These are phyloP conservation scores for Parnassius smintheus DNA, from an alignment of 2,888 invertebrate genomes.

Conservation along the genomic window DNA sequence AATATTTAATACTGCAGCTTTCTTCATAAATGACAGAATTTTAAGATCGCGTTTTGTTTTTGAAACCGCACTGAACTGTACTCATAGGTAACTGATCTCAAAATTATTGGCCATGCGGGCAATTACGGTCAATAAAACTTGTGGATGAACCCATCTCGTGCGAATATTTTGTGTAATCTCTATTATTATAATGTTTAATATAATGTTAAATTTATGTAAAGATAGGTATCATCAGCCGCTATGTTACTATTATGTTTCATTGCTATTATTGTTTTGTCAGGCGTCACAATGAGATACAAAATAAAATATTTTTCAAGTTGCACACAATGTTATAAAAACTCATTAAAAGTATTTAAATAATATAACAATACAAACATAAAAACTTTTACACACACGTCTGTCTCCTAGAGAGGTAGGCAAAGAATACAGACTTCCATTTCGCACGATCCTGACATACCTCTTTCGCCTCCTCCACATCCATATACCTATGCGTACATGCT, in stretches of 20 bases:
- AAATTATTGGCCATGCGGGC: slow-evolving; percentile 51
- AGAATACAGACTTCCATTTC: no score
- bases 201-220: slow-evolving; percentile 7
- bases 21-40: no score
- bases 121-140: slow-evolving; percentile 36
- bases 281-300: slow-evolving; percentile 6
- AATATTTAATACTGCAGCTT: no score
- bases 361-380: no score
- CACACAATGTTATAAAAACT: no score
- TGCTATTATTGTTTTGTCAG: slow-evolving; percentile 21
- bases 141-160: slow-evolving; percentile 33
- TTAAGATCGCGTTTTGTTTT: not conserved
- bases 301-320: not conserved
- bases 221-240: not conserved
- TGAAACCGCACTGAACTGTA: slow-evolving; percentile 5
- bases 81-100: slow-evolving; percentile 40
- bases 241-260: slow-evolving; percentile 12
- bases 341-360: no score
- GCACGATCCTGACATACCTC: no score
- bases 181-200: slow-evolving; percentile 8
- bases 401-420: no score
- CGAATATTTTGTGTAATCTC: slow-evolving; percentile 28
- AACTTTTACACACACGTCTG: no score
- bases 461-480: no score
- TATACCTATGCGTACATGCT: no score